Evolutionary conservation across 2,113 vertebrate genomes (phyloP).

Genomic region (Ictidomys tridecemlineatus): DNA sequence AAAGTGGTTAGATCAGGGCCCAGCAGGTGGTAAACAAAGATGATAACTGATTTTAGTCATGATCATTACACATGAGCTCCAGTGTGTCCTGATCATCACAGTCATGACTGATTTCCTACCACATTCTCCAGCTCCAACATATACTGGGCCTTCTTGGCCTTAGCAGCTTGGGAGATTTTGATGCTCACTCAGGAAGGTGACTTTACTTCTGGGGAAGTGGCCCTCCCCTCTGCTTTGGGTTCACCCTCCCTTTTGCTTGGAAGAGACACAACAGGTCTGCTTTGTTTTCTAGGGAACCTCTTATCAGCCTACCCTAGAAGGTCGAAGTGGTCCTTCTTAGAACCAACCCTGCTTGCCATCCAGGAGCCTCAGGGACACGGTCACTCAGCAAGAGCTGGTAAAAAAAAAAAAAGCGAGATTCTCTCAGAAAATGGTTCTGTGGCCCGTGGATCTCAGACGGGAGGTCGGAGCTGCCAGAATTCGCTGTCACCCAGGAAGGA

Average conservation of each 20-base stretch:
- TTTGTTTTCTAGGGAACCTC: neutral
- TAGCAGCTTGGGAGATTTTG: neutral
- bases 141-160: neutral
- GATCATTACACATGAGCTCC: neutral
- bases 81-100: fast-evolving
- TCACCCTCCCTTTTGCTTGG: neutral
- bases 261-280: neutral
- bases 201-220: neutral
- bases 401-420: too few relatives aligned
- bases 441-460: neutral
- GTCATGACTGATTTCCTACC: neutral
- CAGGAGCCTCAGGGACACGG: neutral
- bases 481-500: neutral
- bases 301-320: neutral
- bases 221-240: neutral
- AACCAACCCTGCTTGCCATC: neutral
- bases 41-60: neutral
- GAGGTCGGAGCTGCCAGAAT: neutral
- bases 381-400: neutral
- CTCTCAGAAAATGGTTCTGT: neutral
- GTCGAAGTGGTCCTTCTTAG: too few relatives aligned
- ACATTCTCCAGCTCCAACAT: neutral
- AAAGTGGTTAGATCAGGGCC: neutral
- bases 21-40: neutral
- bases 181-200: neutral